phyloP scores from a whole-genome alignment of 2,113 vertebrate genomes.

The Eurypyga helias region DNA sequence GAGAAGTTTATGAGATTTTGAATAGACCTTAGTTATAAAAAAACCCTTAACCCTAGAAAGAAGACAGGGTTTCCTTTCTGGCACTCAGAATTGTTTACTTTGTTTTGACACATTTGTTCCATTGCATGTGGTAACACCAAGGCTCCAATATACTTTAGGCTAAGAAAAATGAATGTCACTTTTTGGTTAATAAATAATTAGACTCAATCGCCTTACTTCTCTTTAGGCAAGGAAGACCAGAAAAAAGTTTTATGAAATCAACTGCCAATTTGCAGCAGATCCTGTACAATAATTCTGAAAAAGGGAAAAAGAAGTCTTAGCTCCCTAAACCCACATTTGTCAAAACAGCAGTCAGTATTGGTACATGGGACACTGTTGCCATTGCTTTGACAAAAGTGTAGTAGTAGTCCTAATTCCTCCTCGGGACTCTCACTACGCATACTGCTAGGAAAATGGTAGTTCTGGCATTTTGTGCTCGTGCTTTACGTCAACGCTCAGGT shows the following conservation, averaged over 20 bases:
- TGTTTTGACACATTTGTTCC: background rate
- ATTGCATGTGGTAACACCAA: background rate
- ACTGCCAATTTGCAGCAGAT: background rate
- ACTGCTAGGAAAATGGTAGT: background rate
- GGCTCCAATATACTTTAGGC: background rate
- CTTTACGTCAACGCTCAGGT: background rate
- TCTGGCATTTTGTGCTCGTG: background rate
- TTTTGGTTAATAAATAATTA: background rate
- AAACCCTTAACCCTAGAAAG: background rate
- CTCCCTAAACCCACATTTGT: background rate
- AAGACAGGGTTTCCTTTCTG: background rate
- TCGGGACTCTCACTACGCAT: background rate
- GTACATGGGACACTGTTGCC: too few species aligned
- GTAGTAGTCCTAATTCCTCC: background rate
- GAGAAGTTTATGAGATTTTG: background rate
- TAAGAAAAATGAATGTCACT: background rate
- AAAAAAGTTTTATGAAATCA: background rate
- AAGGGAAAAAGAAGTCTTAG: background rate
- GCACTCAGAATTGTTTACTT: background rate
- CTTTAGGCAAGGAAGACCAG: background rate
- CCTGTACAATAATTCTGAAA: background rate
- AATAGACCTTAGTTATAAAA: background rate
- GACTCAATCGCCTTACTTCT: background rate
- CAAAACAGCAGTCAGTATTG: background rate
- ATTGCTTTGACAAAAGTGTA: background rate